These are phyloP conservation scores for Rotaria magnacalcarata DNA, from an alignment of 2,888 invertebrate species.

Conservation along the genomic window DNA sequence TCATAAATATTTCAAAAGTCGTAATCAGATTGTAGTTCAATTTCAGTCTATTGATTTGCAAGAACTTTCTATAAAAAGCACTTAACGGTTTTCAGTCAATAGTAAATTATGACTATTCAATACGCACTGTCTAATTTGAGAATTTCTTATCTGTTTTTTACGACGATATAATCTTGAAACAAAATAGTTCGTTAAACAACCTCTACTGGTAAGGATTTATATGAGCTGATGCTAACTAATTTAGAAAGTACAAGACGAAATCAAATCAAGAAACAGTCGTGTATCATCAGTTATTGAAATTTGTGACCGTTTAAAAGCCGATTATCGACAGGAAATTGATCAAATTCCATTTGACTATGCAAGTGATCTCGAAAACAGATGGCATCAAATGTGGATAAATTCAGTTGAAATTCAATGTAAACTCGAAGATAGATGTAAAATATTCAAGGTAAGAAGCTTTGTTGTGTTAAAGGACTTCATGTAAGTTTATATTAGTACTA, in stretches of 20 bases:
- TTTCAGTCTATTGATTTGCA: no score
- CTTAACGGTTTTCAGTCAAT: no score
- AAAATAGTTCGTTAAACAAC: no score
- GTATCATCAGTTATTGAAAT: slow-evolving; percentile 33
- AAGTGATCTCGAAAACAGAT: slow-evolving; percentile 74
- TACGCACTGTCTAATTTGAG: no score
- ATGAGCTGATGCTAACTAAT: background rate
- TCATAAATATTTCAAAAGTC: no score
- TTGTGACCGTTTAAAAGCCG: background rate
- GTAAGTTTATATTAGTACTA: no score
- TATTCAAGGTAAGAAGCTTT: background rate
- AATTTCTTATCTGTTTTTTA: no score
- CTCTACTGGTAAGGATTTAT: no score
- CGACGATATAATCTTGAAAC: no score
- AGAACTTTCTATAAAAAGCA: no score
- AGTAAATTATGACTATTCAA: no score
- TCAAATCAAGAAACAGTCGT: slow-evolving; percentile 8
- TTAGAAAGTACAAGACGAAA: slow-evolving; percentile 29
- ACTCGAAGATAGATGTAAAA: slow-evolving; percentile 66
- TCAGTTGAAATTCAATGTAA: slow-evolving; percentile 87
- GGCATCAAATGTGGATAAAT: slow-evolving; percentile 80
- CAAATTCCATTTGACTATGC: slow-evolving; percentile 57
- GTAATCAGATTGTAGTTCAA: no score
- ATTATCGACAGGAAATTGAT: background rate
- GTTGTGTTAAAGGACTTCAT: background rate